Evolutionary conservation across 2,113 vertebrate genomes (phyloP).

Genomic region (Tragelaphus buxtoni): DNA sequence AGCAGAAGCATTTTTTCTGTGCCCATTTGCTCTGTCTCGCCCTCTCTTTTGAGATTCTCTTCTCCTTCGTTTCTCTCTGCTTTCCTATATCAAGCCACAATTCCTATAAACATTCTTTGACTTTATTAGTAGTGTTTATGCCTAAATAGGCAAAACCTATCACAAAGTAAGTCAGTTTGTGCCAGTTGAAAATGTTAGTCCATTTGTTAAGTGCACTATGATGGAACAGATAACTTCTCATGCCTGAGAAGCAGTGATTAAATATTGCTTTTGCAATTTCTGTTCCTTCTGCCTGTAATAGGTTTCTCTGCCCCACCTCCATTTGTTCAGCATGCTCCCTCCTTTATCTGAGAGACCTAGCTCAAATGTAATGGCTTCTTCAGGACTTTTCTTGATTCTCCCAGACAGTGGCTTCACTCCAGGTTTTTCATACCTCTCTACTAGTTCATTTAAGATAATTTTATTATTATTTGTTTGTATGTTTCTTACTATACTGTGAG

Average conservation of each 20-base stretch:
- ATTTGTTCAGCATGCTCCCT: not conserved
- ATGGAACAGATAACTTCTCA: not conserved
- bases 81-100: not conserved
- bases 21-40: not conserved
- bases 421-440: not conserved
- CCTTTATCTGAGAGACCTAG: not conserved
- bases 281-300: not conserved
- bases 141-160: not conserved
- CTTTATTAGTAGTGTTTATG: not conserved
- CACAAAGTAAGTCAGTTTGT: not conserved
- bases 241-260: not conserved
- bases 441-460: not conserved
- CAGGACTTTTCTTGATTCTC: not conserved
- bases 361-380: not conserved
- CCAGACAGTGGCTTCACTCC: not conserved
- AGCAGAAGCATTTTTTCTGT: not conserved
- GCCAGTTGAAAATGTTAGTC: not conserved
- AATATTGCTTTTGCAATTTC: not conserved
- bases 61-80: not conserved
- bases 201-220: not conserved
- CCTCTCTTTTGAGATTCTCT: not conserved
- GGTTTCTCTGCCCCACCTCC: not conserved
- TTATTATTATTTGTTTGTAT: not conserved
- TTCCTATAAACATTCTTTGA: conserved; percentile 15
- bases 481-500: not conserved